phyloP scores from a whole-genome alignment of 2,113 vertebrate genomes.

The Poecilia latipinna region DNA sequence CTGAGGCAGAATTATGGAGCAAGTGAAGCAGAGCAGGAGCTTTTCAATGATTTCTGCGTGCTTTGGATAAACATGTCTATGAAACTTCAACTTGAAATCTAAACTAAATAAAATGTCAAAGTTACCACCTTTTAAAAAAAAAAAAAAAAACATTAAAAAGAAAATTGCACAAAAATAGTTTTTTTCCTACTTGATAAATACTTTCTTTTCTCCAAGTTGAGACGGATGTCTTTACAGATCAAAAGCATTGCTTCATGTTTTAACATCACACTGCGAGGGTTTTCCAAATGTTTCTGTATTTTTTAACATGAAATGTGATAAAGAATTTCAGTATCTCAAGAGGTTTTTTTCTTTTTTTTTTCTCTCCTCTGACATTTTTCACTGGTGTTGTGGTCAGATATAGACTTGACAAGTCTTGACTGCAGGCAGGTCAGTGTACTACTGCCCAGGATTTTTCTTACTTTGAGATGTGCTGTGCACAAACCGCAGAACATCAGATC shows the following conservation, averaged over 20 bases:
- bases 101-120: background rate
- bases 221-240: background rate
- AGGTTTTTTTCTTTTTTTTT: background rate
- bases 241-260: background rate
- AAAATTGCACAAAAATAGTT: background rate
- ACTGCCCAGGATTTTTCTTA: background rate
- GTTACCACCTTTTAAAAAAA: no score
- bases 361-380: background rate
- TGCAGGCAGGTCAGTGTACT: background rate
- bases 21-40: constrained; percentile 6
- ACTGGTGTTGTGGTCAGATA: background rate
- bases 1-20: constrained; percentile 23
- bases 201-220: background rate
- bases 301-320: background rate
- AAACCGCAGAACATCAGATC: background rate
- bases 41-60: no score
- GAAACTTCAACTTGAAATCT: background rate
- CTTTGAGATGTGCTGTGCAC: background rate
- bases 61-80: no score
- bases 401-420: background rate
- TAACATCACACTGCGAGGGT: background rate
- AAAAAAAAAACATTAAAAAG: background rate
- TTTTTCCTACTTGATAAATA: background rate
- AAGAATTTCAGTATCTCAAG: background rate
- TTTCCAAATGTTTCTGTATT: background rate